Conservation (phyloP, 1,140 invertebrate genomes). For the Magallana gigas region DNA sequence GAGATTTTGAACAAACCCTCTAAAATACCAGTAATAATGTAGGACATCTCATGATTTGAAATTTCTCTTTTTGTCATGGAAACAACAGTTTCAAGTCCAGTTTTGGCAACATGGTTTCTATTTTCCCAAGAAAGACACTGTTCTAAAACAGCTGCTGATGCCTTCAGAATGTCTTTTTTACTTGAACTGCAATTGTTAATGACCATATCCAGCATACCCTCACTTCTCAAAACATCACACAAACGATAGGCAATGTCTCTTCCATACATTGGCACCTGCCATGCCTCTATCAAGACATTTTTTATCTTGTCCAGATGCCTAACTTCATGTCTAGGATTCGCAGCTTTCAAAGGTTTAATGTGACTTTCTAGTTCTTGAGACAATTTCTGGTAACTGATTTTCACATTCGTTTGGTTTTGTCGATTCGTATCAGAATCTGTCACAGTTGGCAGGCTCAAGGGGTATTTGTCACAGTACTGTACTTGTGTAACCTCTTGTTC, state of each 20-base stretch:
- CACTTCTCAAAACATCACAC: conserved; percentile 91
- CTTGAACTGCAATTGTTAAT: conserved; percentile 69
- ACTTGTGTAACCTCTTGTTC: conserved; percentile 35
- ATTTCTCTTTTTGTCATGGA: conserved; percentile 87
- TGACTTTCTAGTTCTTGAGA: conserved; percentile 69
- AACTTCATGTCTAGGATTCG: conserved; percentile 53
- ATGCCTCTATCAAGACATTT: conserved; percentile 84
- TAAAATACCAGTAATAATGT: conserved; percentile 96
- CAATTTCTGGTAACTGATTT: conserved; percentile 72
- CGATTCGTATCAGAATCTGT: conserved; percentile 56
- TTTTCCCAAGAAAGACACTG: conserved; percentile 94
- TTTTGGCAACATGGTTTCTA: conserved; percentile 94
- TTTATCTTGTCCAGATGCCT: conserved; percentile 68
- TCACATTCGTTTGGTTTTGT: conserved; percentile 67
- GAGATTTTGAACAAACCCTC: conserved; percentile 97
- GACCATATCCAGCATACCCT: conserved; percentile 92
- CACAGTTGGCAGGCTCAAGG: conserved; percentile 41
- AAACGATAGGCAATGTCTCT: conserved; percentile 84
- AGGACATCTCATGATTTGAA: conserved; percentile 88
- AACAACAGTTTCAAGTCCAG: conserved; percentile 91
- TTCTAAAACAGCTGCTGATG: conserved; percentile 86
- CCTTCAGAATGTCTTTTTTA: conserved; percentile 71
- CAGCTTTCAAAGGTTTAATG: conserved; percentile 59
- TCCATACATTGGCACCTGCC: conserved; percentile 95
- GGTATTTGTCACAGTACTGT: conserved; percentile 50